A percentile compares a stretch with the other conserved stretches of the same genome.
Evolutionary conservation across 2,888 invertebrate genomes (phyloP).

Genomic region (Allacma fusca): DNA sequence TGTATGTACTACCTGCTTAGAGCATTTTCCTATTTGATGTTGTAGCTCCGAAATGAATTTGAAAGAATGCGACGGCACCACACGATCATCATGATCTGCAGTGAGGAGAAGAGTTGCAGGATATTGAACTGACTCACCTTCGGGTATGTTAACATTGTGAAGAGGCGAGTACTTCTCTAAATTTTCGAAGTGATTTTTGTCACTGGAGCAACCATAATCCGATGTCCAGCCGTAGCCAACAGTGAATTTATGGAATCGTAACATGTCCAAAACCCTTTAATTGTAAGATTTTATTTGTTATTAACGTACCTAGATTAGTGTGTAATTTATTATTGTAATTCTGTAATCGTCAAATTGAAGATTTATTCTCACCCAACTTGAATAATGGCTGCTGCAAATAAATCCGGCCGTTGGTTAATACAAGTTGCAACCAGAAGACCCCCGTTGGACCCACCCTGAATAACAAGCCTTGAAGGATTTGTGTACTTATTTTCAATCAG

Average conservation of each 20-base stretch:
- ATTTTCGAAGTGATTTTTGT: slow-evolving; percentile 82
- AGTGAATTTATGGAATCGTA: slow-evolving; percentile 96
- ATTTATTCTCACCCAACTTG: slow-evolving; percentile 82
- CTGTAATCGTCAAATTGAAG: not conserved
- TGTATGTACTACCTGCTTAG: slow-evolving; percentile 67
- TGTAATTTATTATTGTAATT: not conserved
- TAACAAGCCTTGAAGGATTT: slow-evolving; percentile 73
- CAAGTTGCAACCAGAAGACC: slow-evolving; percentile 95
- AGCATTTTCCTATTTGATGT: slow-evolving; percentile 71
- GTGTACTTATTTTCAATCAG: slow-evolving; percentile 83
- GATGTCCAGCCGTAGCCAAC: slow-evolving; percentile 96
- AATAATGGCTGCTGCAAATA: slow-evolving; percentile 90
- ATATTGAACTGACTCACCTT: slow-evolving; percentile 72
- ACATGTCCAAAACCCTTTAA: slow-evolving; percentile 91
- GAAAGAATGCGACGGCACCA: slow-evolving; percentile 95
- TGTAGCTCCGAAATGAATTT: slow-evolving; percentile 94
- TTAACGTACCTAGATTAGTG: not conserved
- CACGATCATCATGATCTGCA: slow-evolving; percentile 99
- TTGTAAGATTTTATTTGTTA: too few relatives aligned
- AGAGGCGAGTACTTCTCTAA: slow-evolving; percentile 88
- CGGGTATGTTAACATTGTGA: slow-evolving; percentile 83
- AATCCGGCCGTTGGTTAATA: slow-evolving; percentile 91
- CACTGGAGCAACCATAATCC: slow-evolving; percentile 92
- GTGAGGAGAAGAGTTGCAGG: slow-evolving; percentile 92
- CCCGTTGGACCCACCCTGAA: slow-evolving; percentile 96